These are phyloP conservation scores for Alouatta palliata DNA, from an alignment of 2,113 vertebrate genomes.

Conservation along the genomic window DNA sequence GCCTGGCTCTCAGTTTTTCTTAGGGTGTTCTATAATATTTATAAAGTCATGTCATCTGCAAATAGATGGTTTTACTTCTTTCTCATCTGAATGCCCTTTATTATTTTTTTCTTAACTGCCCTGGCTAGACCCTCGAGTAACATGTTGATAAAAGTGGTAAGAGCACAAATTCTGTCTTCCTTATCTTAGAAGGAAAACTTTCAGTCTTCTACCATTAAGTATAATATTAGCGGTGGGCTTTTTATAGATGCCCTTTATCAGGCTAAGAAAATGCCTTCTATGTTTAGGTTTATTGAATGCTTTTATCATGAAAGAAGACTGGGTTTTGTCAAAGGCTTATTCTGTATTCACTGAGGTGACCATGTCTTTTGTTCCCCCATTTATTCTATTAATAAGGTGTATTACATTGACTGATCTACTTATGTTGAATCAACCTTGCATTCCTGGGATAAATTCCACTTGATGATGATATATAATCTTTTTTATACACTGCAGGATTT, in stretches of 20 bases:
- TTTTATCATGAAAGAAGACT: neutral
- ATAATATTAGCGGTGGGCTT: neutral
- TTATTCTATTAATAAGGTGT: neutral
- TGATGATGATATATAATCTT: neutral
- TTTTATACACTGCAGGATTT: neutral
- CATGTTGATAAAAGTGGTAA: neutral
- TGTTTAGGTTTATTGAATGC: neutral
- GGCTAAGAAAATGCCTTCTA: neutral
- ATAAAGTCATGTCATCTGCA: neutral
- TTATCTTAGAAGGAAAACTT: neutral
- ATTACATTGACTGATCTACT: neutral
- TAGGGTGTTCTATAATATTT: neutral
- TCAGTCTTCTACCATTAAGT: neutral
- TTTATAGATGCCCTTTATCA: neutral
- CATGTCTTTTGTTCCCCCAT: neutral
- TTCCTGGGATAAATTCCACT: neutral
- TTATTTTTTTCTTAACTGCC: neutral
- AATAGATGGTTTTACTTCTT: neutral
- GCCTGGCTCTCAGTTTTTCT: no score
- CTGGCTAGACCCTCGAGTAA: neutral
- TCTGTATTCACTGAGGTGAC: neutral
- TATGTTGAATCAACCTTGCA: neutral
- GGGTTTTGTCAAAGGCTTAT: neutral
- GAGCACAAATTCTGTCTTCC: neutral
- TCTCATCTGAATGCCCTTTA: neutral